A percentile compares a stretch with the other conserved stretches of the same genome.
These are phyloP conservation scores for Thereva unica DNA, from an alignment of 2,888 invertebrate genomes.

Conservation along the genomic window DNA sequence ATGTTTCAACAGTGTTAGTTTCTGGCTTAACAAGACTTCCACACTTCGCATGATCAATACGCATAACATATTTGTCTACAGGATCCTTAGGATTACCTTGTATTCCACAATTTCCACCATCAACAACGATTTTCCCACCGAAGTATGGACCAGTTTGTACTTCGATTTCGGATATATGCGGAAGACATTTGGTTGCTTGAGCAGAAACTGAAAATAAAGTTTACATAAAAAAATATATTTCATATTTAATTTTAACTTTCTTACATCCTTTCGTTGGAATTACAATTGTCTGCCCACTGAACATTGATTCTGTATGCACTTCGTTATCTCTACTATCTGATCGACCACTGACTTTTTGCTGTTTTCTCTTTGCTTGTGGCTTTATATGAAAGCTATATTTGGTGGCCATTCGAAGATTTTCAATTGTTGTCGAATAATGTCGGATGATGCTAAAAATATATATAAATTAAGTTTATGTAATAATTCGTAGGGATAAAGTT, in stretches of 20 bases:
- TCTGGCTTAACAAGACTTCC: slow-evolving; percentile 77
- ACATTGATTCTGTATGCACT: slow-evolving; percentile 60
- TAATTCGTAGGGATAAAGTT: neutral
- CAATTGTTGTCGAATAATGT: slow-evolving; percentile 65
- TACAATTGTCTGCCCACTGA: slow-evolving; percentile 69
- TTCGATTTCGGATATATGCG: slow-evolving; percentile 80
- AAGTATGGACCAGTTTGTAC: slow-evolving; percentile 82
- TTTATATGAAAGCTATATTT: slow-evolving; percentile 79
- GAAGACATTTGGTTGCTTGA: slow-evolving; percentile 76
- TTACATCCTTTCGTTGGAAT: slow-evolving; percentile 85
- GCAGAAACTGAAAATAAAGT: slow-evolving; percentile 68
- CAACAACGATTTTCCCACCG: slow-evolving; percentile 75
- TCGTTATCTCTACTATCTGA: slow-evolving; percentile 58
- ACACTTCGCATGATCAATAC: slow-evolving; percentile 74
- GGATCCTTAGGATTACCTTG: slow-evolving; percentile 75
- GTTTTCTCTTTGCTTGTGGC: slow-evolving; percentile 62
- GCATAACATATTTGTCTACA: slow-evolving; percentile 72
- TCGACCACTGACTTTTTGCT: slow-evolving; percentile 55
- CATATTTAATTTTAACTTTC: slow-evolving; percentile 50
- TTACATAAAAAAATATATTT: neutral
- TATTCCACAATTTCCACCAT: slow-evolving; percentile 73
- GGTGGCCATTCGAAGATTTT: slow-evolving; percentile 79
- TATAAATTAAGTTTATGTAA: neutral
- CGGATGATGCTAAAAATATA: slow-evolving; percentile 49
- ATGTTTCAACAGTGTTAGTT: slow-evolving; percentile 72